phyloP scores from a whole-genome alignment of 2,113 vertebrate species.

The Heptranchias perlo region DNA sequence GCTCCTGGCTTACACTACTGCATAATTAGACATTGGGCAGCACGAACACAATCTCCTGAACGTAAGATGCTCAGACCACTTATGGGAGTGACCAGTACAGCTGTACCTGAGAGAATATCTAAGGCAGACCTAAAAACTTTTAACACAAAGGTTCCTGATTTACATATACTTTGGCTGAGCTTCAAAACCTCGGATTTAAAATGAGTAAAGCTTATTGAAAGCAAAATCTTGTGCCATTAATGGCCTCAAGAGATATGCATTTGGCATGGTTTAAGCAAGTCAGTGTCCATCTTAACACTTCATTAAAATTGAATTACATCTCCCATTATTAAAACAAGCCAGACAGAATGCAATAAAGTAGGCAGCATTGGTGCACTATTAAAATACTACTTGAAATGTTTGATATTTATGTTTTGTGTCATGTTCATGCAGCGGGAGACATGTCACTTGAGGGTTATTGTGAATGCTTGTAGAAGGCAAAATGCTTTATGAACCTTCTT shows the following conservation, averaged over 20 bases:
- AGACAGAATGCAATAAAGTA: neutral
- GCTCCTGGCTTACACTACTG: neutral
- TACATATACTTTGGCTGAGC: neutral
- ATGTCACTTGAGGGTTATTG: neutral
- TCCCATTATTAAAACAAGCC: neutral
- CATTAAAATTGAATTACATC: neutral
- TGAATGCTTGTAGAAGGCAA: neutral
- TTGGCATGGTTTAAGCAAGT: neutral
- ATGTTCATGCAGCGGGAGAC: neutral
- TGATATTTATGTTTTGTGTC: neutral
- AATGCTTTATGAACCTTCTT: neutral
- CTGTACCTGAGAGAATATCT: neutral
- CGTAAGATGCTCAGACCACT: neutral
- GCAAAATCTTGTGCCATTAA: neutral
- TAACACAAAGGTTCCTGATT: neutral
- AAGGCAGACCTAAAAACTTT: neutral
- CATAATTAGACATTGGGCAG: neutral
- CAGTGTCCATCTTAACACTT: neutral
- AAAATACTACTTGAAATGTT: neutral
- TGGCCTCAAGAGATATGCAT: neutral
- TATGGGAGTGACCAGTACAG: neutral
- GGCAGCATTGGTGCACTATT: neutral
- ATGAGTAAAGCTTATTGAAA: neutral
- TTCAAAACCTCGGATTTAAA: neutral
- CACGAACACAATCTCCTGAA: neutral